Evolutionary conservation across 1,140 invertebrate species (phyloP).

Genomic region (Drosophila prosaltans): DNA sequence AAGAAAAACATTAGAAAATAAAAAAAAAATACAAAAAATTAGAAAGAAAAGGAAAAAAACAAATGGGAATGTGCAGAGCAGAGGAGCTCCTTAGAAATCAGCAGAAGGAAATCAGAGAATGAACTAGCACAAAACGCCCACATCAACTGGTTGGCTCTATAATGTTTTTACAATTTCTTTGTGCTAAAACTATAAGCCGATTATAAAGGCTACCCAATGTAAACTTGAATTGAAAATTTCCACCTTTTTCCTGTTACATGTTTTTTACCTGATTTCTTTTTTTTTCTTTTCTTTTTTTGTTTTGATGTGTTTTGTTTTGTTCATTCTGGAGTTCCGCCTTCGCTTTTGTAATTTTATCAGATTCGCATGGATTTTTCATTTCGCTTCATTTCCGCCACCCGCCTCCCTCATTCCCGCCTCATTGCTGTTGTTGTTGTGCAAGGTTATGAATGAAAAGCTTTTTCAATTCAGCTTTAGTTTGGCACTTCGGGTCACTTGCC

Average conservation of each 20-base stretch:
- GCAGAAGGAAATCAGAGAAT: conserved; percentile 1
- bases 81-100: neutral
- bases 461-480: conserved; percentile 54
- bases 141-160: conserved; percentile 11
- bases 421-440: conserved; percentile 51
- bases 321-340: conserved; percentile 1
- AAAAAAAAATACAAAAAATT: neutral
- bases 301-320: neutral
- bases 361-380: conserved; percentile 21
- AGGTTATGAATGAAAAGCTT: conserved; percentile 81
- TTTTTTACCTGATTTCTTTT: neutral
- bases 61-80: neutral
- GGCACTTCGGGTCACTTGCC: conserved; percentile 47
- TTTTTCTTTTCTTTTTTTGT: neutral
- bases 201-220: conserved; percentile 24
- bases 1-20: neutral
- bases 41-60: conserved; percentile 4
- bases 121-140: neutral
- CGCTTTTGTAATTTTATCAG: conserved; percentile 24
- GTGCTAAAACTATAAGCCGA: conserved; percentile 45
- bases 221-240: conserved; percentile 15
- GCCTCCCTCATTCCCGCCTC: conserved; percentile 2
- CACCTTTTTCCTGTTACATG: neutral
- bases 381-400: conserved; percentile 34
- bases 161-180: conserved; percentile 24